A percentile compares a stretch with the other conserved stretches of the same genome.
phyloP scores from a whole-genome alignment of 2,797 vertebrate genomes.

The Clarias fuscus region DNA sequence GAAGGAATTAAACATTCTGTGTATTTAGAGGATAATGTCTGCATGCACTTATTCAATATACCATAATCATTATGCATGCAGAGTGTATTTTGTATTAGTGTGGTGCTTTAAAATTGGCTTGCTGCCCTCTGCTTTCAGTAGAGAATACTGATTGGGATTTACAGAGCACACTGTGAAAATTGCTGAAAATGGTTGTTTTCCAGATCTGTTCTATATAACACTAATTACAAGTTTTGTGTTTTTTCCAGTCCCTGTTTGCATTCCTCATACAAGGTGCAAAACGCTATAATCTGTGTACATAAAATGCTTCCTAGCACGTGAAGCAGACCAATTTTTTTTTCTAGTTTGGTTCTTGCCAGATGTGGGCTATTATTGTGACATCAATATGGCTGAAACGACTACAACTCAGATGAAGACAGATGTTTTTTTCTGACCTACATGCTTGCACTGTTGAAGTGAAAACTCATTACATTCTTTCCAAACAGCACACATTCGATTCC shows the following conservation, averaged over 20 bases:
- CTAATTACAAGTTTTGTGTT: constrained; percentile 1
- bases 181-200: background rate
- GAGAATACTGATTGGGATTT: constrained; percentile 3
- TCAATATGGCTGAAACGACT: background rate
- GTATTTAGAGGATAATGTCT: background rate
- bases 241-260: constrained; percentile 7
- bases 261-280: constrained; percentile 11
- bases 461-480: constrained; percentile 45
- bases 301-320: background rate
- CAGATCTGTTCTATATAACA: background rate
- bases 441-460: constrained; percentile 11
- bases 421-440: constrained; percentile 15
- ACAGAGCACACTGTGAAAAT: constrained; percentile 4
- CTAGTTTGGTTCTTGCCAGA: background rate
- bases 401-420: background rate
- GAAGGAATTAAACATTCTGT: background rate
- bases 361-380: background rate
- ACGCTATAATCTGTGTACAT: background rate
- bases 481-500: constrained; percentile 27
- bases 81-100: constrained; percentile 5
- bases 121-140: background rate
- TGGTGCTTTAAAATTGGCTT: background rate
- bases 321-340: background rate
- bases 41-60: constrained; percentile 5
- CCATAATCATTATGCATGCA: background rate